phyloP scores from a whole-genome alignment of 1,140 invertebrate species.

The Temnothorax curvispinosus region DNA sequence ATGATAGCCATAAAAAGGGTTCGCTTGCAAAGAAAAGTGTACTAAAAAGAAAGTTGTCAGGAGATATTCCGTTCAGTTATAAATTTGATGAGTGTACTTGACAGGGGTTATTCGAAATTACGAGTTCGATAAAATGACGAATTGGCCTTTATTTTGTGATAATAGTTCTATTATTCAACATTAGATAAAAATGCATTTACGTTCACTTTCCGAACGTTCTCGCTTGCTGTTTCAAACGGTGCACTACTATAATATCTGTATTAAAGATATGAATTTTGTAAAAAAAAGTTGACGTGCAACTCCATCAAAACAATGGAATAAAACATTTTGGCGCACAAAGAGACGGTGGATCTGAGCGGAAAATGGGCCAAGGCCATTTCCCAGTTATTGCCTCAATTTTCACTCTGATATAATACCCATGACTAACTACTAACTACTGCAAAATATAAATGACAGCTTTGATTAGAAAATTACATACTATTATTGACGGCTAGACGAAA shows the following conservation, averaged over 20 bases:
- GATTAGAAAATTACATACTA: constrained; percentile 28
- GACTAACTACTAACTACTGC: not conserved
- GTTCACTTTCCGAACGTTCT: not conserved
- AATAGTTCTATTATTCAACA: not conserved
- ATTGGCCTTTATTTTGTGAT: not conserved
- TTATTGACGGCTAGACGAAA: not conserved
- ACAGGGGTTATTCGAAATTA: not conserved
- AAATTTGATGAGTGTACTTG: not conserved
- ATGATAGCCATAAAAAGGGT: not conserved
- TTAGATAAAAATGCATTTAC: not conserved
- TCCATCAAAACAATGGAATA: not conserved
- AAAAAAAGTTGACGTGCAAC: not conserved
- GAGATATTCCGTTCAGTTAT: not conserved
- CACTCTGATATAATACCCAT: not conserved
- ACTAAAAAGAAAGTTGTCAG: not conserved
- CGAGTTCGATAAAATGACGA: not conserved
- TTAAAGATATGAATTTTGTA: not conserved
- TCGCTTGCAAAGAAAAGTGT: not conserved
- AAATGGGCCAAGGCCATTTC: not conserved
- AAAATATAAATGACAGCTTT: not conserved
- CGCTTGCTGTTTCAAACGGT: not conserved
- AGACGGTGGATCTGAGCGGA: not conserved
- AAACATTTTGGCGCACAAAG: not conserved
- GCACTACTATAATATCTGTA: not conserved
- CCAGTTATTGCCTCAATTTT: not conserved